These are phyloP conservation scores for Magallana ariakensis DNA, from an alignment of 1,140 invertebrate genomes.

Conservation along the genomic window DNA sequence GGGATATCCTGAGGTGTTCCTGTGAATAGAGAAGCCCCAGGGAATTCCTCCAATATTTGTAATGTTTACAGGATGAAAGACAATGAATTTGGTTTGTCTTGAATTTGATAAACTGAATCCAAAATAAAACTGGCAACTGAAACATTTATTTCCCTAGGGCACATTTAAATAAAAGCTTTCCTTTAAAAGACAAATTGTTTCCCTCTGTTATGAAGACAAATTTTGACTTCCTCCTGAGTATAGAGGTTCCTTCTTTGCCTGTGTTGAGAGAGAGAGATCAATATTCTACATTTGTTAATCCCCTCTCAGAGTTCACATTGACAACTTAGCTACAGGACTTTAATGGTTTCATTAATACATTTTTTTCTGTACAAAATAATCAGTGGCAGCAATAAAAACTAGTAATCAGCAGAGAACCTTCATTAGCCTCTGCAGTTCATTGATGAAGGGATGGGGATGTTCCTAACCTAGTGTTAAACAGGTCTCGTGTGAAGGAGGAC, in stretches of 20 bases:
- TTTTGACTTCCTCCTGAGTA: background rate
- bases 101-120: no score
- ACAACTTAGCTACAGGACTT: conserved; percentile 22
- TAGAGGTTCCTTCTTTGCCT: no score
- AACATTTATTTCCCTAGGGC: background rate
- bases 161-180: conserved; percentile 17
- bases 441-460: background rate
- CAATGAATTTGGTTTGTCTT: background rate
- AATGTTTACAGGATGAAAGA: no score
- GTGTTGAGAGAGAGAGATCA: background rate
- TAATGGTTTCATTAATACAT: conserved; percentile 19
- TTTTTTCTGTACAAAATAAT: conserved; percentile 25
- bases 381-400: background rate
- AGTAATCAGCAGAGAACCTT: background rate
- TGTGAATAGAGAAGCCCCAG: no score
- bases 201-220: conserved; percentile 28
- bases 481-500: background rate
- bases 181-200: conserved; percentile 11
- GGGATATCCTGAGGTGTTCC: no score
- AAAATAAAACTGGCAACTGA: background rate
- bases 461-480: no score
- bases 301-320: background rate
- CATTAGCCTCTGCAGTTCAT: background rate
- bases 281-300: conserved; percentile 35
- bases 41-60: no score